phyloP scores from a whole-genome alignment of 2,113 vertebrate genomes.

The Hippocampus guttulatus region DNA sequence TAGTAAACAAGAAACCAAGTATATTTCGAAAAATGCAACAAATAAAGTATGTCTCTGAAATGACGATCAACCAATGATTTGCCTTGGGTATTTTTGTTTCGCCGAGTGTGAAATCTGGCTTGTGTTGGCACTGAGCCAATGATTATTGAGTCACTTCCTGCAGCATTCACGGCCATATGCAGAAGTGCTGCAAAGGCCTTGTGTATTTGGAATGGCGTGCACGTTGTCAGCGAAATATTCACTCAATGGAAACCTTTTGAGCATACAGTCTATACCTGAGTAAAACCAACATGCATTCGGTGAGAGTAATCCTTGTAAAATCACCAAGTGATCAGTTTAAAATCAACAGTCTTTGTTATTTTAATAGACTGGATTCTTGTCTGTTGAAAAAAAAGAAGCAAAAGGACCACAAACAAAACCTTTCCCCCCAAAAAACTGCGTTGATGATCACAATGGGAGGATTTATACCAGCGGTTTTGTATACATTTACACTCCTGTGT shows the following conservation, averaged over 20 bases:
- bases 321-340: not conserved
- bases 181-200: not conserved
- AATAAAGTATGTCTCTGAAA: not conserved
- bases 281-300: constrained; percentile 7
- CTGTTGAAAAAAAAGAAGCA: not conserved
- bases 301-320: not conserved
- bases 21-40: not conserved
- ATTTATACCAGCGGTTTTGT: not conserved
- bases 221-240: constrained; percentile 6
- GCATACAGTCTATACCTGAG: not conserved
- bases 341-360: not conserved
- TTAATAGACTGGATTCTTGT: not conserved
- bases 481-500: not conserved
- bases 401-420: not conserved
- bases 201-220: not conserved
- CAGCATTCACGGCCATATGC: constrained; percentile 1
- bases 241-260: constrained; percentile 1
- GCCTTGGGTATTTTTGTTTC: not conserved
- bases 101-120: not conserved
- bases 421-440: not conserved
- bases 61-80: not conserved
- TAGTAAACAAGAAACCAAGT: not conserved
- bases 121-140: not conserved
- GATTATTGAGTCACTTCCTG: constrained; percentile 12
- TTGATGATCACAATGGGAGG: not conserved